Conservation (phyloP, 2,797 vertebrate species). For the Eutrigla gurnardus region DNA sequence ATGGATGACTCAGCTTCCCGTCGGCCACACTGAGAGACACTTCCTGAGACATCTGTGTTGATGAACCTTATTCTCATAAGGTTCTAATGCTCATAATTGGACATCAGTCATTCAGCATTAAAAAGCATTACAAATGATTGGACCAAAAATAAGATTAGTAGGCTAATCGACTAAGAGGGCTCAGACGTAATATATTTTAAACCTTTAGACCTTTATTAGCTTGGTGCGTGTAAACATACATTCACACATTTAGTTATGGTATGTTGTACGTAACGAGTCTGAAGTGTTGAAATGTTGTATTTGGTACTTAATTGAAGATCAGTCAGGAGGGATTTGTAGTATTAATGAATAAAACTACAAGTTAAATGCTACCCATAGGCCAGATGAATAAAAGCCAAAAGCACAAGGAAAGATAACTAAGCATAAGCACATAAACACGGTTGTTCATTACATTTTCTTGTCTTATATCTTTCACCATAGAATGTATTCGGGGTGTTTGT, state of each 20-base stretch:
- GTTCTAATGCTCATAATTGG: too few species aligned
- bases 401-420: not conserved
- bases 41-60: not conserved
- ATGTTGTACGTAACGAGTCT: not conserved
- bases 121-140: too few species aligned
- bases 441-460: not conserved
- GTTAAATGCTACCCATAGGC: not conserved
- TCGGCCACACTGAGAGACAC: not conserved
- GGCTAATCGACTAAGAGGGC: too few species aligned
- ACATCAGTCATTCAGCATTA: too few species aligned
- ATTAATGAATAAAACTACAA: not conserved
- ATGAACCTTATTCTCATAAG: not conserved
- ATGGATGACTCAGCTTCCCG: conserved; percentile 16
- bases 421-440: not conserved
- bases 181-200: not conserved
- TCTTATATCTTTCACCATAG: not conserved
- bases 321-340: not conserved
- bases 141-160: too few species aligned
- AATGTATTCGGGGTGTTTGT: not conserved
- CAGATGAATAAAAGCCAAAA: not conserved
- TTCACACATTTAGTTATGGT: not conserved
- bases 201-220: not conserved
- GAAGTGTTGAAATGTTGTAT: not conserved
- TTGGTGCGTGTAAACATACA: not conserved
- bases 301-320: not conserved